Percentiles rank a stretch among this genome's conserved stretches.
Evolutionary conservation across 2,797 vertebrate genomes (phyloP).

Genomic region (Micromesistius poutassou): DNA sequence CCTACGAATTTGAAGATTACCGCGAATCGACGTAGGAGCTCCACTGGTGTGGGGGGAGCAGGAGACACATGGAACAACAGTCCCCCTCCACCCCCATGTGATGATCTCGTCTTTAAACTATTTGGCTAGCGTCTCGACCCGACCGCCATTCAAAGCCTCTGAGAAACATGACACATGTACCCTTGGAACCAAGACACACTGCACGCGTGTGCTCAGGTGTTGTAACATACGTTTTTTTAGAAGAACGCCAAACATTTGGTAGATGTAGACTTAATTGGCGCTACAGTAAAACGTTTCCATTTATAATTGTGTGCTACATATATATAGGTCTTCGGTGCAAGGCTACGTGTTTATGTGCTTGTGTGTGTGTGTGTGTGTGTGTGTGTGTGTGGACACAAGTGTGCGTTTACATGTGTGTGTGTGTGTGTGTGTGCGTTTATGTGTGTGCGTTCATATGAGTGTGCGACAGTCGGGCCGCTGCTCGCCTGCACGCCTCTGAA

Average conservation of each 20-base stretch:
- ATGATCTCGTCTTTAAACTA: constrained; percentile 69
- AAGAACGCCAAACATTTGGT: not conserved
- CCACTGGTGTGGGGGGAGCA: constrained; percentile 36
- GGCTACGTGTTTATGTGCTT: constrained; percentile 31
- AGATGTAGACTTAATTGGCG: constrained; percentile 24
- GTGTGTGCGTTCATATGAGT: constrained; percentile 43
- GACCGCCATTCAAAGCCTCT: constrained; percentile 56
- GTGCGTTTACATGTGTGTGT: not conserved
- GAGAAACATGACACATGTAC: constrained; percentile 61
- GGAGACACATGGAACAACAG: constrained; percentile 67
- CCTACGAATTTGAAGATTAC: constrained; percentile 21
- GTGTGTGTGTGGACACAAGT: constrained; percentile 29
- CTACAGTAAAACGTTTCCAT: constrained; percentile 36
- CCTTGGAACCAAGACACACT: constrained; percentile 34
- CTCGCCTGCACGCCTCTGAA: constrained; percentile 64
- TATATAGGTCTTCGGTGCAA: not conserved
- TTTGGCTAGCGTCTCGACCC: constrained; percentile 58
- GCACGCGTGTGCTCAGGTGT: constrained; percentile 31
- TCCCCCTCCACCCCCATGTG: constrained; percentile 41
- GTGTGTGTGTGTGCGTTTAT: constrained; percentile 26
- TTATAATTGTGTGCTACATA: not conserved
- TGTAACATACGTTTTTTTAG: constrained; percentile 14
- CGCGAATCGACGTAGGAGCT: constrained; percentile 28
- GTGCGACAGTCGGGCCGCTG: constrained; percentile 41
- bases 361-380: constrained; percentile 41